phyloP scores from a whole-genome alignment of 92 coral and sea anemone species.

The Hydrozoanthus gracilis region DNA sequence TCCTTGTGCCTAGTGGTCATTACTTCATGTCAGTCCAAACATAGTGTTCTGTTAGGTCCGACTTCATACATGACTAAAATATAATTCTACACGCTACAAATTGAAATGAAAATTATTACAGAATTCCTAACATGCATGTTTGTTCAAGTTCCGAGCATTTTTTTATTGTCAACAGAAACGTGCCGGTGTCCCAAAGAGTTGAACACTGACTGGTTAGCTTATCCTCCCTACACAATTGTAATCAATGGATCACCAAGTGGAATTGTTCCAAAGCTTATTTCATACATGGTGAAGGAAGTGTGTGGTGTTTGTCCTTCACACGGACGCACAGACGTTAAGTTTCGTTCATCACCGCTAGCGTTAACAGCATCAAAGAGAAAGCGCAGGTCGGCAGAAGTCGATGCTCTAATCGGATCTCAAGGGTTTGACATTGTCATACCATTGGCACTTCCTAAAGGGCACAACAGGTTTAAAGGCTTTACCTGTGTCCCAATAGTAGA shows the following conservation, averaged over 20 bases:
- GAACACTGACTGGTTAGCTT: constrained; percentile 58
- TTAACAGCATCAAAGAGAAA: not conserved
- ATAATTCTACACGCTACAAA: not conserved
- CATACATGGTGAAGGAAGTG: constrained; percentile 30
- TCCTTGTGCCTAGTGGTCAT: too few relatives aligned
- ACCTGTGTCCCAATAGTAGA: constrained; percentile 26
- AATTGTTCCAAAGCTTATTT: constrained; percentile 55
- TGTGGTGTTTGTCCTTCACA: constrained; percentile 59
- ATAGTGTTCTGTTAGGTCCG: too few relatives aligned
- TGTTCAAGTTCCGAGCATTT: not conserved
- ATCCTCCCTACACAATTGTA: constrained; percentile 59
- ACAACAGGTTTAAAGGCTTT: not conserved
- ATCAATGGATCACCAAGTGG: constrained; percentile 44
- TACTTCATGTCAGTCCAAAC: too few relatives aligned
- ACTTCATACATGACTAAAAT: too few relatives aligned
- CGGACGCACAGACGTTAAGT: constrained; percentile 16
- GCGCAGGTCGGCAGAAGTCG: not conserved
- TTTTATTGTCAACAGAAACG: constrained; percentile 49
- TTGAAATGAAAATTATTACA: not conserved
- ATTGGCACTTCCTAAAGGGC: not conserved
- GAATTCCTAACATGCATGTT: not conserved
- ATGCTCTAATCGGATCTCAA: too few relatives aligned
- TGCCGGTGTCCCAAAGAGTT: constrained; percentile 73
- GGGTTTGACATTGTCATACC: not conserved
- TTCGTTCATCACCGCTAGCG: not conserved